Conservation (phyloP, 1,140 invertebrate genomes). For the Samia ricini region DNA sequence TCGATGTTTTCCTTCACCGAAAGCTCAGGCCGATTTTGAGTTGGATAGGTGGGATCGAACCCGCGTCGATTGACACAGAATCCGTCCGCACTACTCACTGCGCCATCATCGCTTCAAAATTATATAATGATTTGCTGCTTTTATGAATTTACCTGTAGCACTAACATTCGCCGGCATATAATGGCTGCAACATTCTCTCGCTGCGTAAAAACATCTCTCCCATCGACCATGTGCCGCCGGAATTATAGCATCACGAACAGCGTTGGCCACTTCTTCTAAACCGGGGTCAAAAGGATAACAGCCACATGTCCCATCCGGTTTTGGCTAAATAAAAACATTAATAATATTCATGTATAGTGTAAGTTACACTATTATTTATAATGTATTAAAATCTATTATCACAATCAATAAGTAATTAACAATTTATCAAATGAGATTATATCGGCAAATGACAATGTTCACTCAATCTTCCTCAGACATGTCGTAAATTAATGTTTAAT, state of each 20-base stretch:
- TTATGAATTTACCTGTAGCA: slow-evolving; percentile 16
- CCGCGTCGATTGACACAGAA: no score
- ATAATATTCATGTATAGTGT: background rate
- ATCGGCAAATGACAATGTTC: background rate
- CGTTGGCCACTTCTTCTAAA: slow-evolving; percentile 45
- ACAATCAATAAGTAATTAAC: background rate
- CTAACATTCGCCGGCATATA: slow-evolving; percentile 34
- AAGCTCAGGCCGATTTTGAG: no score
- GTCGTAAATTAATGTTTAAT: background rate
- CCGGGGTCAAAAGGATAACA: slow-evolving; percentile 66
- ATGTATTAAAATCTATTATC: no score
- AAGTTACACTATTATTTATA: no score
- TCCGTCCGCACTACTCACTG: no score
- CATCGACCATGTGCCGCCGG: slow-evolving; percentile 52
- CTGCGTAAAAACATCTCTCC: slow-evolving; percentile 59
- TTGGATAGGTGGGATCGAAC: no score
- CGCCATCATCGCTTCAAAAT: no score
- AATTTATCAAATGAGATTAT: background rate
- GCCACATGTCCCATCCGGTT: slow-evolving; percentile 59
- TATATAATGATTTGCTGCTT: no score
- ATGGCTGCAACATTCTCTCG: slow-evolving; percentile 56
- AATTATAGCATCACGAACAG: slow-evolving; percentile 42
- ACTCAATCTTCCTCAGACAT: background rate
- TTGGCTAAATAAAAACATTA: slow-evolving; percentile 18
- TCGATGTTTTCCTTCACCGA: no score